A percentile compares a stretch with the other conserved stretches of the same genome.
Evolutionary conservation across 2,113 vertebrate genomes (phyloP).

Genomic region (Acinonyx jubatus): DNA sequence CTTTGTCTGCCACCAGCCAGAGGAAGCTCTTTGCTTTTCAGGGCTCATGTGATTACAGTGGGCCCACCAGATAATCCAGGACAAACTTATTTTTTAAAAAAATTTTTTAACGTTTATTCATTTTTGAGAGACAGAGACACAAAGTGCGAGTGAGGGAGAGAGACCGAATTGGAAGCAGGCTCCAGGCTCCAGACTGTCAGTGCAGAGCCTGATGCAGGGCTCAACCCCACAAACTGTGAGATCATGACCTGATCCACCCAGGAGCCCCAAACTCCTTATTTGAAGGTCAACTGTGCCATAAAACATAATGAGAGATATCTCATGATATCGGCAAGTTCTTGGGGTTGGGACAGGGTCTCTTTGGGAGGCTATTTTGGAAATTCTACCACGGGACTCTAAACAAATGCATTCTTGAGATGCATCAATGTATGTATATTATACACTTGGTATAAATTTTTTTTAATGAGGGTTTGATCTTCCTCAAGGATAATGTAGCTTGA

Average conservation of each 20-base stretch:
- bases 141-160: too few relatives aligned
- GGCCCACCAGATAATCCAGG: background rate
- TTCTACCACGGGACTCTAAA: background rate
- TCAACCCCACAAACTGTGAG: too few relatives aligned
- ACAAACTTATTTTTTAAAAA: background rate
- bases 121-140: too few relatives aligned
- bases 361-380: background rate
- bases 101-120: too few relatives aligned
- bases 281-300: background rate
- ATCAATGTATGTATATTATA: background rate
- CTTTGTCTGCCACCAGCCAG: background rate
- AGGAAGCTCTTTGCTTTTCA: constrained; percentile 8
- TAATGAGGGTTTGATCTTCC: background rate
- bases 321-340: background rate
- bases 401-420: background rate
- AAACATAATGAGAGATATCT: background rate
- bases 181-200: too few relatives aligned
- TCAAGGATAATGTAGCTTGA: background rate
- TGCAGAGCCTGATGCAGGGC: too few relatives aligned
- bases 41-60: background rate
- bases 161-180: too few relatives aligned
- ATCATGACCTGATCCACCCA: too few relatives aligned
- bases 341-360: background rate
- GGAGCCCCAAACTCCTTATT: background rate
- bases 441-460: background rate